Base-by-base conservation (phyloP, 1,140 invertebrate species). In the Macrobrachium rosenbergii region DNA sequence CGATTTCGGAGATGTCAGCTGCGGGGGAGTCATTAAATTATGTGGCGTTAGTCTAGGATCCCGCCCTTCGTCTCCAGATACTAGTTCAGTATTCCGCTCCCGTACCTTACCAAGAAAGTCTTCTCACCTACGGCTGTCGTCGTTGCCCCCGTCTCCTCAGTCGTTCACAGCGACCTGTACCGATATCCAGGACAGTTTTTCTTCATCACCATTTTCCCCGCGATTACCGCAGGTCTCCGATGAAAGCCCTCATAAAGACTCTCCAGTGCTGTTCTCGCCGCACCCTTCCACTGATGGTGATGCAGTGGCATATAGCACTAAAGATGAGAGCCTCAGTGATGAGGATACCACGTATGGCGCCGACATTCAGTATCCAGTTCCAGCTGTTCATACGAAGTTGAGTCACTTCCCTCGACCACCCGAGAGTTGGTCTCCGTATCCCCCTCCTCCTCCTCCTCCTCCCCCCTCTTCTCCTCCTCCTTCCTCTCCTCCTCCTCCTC, bases 1-100 rank as follows among this genome's bases (percentile, higher is more conserved):
- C 11, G 75, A 77, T 21, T 19, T 52, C 19, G 81, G 78, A 80
- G 63, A 82, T 43, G 60, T 58, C 52, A 58, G 83, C 76, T 72
- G 62, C 37, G 43, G 77, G 14, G 78, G 64, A 21, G 37, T 63
- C 28, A 87, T 87, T 52, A 87, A 87, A n/a, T 69, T 87, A 11
- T 87, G 85, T 81, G 85, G 85, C 17, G 85, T 87, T 67, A 87
- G 72, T 72, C 21, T 87, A 59, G 85, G 85, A 16, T 80, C 78
- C 5, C 58, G 85, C 17, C 85, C 85, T 17, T 21, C 77, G 58
- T 82, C 85, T 2, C 85, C 78, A 28, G 67, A 87, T 59, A 59
- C 85, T 7, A 81, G 76, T n/a, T 69, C 78, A 16, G 67, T 87
- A n/a, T 87, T 87, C 78, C 67, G 85, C 8, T 87, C 76, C 64